Conservation (phyloP, 2,888 invertebrate genomes). For the Parapristionchus giblindavisi region DNA sequence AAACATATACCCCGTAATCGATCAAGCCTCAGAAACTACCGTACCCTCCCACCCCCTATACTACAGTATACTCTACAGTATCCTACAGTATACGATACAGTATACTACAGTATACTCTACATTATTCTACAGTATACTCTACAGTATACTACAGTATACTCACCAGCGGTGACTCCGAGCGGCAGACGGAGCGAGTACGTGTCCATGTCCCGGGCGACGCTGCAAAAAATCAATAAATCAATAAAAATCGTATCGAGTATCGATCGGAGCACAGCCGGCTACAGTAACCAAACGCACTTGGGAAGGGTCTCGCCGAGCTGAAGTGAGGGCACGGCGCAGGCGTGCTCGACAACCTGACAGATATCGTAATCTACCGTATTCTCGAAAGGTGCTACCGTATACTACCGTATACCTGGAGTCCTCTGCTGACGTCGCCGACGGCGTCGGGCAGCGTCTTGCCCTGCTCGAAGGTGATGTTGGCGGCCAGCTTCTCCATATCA, state of each 20-base stretch:
- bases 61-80: too few species aligned
- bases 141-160: not conserved
- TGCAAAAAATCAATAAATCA: conserved; percentile 36
- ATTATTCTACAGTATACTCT: too few species aligned
- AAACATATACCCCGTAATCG: too few species aligned
- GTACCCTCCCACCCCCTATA: not conserved
- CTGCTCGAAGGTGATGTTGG: conserved; percentile 91
- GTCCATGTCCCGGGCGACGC: conserved; percentile 90
- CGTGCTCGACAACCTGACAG: conserved; percentile 89
- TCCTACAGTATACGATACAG: not conserved
- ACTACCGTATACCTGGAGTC: conserved; percentile 76
- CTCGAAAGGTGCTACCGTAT: not conserved
- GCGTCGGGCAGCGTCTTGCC: conserved; percentile 96
- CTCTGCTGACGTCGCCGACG: conserved; percentile 95
- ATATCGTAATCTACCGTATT: conserved; percentile 16
- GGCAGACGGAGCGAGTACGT: conserved; percentile 90
- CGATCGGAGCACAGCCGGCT: not conserved
- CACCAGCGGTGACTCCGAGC: conserved; percentile 88
- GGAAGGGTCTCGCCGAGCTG: conserved; percentile 91
- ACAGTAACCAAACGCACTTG: conserved; percentile 40
- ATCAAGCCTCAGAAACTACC: not conserved
- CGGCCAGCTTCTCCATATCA: conserved; percentile 88
- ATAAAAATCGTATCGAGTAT: not conserved
- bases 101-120: too few species aligned
- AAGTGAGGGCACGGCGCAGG: conserved; percentile 89